A percentile compares a stretch with the other conserved stretches of the same genome.
phyloP scores from a whole-genome alignment of 2,888 invertebrate genomes.

The Xylota segnis region DNA sequence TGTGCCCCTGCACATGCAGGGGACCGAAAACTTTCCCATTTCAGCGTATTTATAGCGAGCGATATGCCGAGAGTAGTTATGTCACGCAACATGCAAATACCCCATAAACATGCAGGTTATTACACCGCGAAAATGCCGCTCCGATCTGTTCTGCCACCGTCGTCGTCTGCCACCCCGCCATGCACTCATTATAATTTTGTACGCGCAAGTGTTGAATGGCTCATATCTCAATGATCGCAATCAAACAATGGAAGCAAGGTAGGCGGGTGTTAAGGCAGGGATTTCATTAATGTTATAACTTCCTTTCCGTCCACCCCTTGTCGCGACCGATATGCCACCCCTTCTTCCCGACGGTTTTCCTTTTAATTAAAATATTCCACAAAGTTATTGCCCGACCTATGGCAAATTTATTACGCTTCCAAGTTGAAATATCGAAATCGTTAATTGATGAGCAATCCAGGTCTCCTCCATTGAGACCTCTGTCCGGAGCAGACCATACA shows the following conservation, averaged over 20 bases:
- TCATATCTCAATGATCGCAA: conserved; percentile 49
- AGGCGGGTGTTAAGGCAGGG: conserved; percentile 6
- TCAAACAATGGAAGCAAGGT: conserved; percentile 50
- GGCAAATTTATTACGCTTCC: conserved; percentile 78
- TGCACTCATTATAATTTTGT: conserved; percentile 45
- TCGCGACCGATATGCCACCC: neutral
- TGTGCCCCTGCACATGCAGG: neutral
- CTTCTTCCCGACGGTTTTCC: conserved; percentile 32
- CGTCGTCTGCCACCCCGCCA: too few relatives aligned
- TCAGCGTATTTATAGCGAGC: conserved; percentile 36
- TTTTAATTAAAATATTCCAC: conserved; percentile 82
- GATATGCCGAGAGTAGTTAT: conserved; percentile 27
- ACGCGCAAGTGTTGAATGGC: conserved; percentile 48
- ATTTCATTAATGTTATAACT: conserved; percentile 51
- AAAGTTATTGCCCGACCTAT: conserved; percentile 77
- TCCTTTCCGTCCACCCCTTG: conserved; percentile 21
- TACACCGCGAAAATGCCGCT: conserved; percentile 49
- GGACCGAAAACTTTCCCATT: conserved; percentile 42
- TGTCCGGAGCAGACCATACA: conserved; percentile 35
- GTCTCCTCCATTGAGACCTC: conserved; percentile 36
- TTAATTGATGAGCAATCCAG: conserved; percentile 72
- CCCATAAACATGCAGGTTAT: conserved; percentile 69
- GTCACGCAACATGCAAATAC: conserved; percentile 63
- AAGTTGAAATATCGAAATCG: conserved; percentile 73
- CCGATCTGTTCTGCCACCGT: conserved; percentile 28